Percentiles rank a stretch among this genome's conserved stretches.
Conservation (phyloP, 2,797 vertebrate genomes). For the Enteromius viviparus region DNA sequence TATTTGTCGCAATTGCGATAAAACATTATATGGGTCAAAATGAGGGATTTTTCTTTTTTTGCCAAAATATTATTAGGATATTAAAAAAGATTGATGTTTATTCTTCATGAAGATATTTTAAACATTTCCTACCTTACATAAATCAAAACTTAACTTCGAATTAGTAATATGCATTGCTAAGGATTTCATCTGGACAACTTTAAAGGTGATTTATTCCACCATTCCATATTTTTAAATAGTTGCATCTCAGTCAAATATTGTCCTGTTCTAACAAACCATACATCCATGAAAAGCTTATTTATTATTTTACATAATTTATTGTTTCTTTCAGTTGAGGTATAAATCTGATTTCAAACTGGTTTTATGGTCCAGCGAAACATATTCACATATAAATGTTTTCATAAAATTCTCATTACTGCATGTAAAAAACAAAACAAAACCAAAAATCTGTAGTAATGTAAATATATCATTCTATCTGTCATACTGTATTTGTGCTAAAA, state of each 20-base stretch:
- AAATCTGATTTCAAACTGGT: neutral
- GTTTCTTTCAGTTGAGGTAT: neutral
- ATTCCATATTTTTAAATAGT: neutral
- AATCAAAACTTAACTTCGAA: neutral
- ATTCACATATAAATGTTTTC: neutral
- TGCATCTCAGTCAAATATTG: neutral
- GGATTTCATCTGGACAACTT: too few species aligned
- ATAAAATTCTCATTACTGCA: neutral
- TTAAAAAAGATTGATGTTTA: neutral
- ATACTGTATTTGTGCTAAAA: constrained; percentile 5
- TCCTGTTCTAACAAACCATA: neutral
- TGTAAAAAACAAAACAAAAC: neutral
- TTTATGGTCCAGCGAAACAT: neutral
- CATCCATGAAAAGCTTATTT: neutral
- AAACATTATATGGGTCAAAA: neutral
- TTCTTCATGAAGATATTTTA: neutral
- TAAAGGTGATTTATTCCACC: neutral
- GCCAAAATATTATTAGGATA: neutral
- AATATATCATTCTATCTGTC: neutral
- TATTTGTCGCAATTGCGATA: neutral
- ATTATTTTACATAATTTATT: neutral
- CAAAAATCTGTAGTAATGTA: neutral
- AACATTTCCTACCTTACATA: neutral
- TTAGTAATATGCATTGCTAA: too few species aligned
- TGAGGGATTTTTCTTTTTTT: neutral